Conservation (phyloP, 2,888 invertebrate species). For the Brachylomia viminalis region DNA sequence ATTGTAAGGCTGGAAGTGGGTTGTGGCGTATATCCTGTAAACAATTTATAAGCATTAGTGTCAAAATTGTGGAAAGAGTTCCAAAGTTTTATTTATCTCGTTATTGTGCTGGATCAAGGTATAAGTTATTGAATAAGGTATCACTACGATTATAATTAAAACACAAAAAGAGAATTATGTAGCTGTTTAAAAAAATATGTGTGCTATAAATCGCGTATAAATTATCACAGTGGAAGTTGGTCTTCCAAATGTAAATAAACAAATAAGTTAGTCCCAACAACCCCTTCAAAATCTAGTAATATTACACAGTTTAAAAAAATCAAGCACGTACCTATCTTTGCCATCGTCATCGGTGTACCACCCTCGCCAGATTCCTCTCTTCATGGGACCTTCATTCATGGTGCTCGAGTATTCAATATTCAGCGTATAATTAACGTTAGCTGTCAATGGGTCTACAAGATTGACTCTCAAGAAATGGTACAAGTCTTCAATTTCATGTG, state of each 20-base stretch:
- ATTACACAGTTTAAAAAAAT: neutral
- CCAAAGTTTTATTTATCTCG: neutral
- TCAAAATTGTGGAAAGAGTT: no score
- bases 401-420: slow-evolving; percentile 85
- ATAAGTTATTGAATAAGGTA: neutral
- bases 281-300: neutral
- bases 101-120: neutral
- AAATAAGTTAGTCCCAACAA: neutral
- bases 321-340: slow-evolving; percentile 76
- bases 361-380: slow-evolving; percentile 87
- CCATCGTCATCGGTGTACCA: slow-evolving; percentile 82
- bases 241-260: neutral
- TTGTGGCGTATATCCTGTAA: slow-evolving; percentile 89
- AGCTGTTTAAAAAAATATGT: no score
- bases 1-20: slow-evolving; percentile 95
- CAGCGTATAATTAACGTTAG: slow-evolving; percentile 81
- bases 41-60: neutral
- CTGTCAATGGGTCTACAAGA: slow-evolving; percentile 72
- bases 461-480: slow-evolving; percentile 86
- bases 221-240: neutral
- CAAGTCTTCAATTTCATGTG: slow-evolving; percentile 75
- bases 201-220: neutral
- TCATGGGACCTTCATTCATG: slow-evolving; percentile 89
- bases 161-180: neutral
- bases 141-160: no score